Evolutionary conservation across 1,140 invertebrate species (phyloP), one percentile per base, ranked within the genome.

Genomic region (Choristoneura fumiferana): DNA sequence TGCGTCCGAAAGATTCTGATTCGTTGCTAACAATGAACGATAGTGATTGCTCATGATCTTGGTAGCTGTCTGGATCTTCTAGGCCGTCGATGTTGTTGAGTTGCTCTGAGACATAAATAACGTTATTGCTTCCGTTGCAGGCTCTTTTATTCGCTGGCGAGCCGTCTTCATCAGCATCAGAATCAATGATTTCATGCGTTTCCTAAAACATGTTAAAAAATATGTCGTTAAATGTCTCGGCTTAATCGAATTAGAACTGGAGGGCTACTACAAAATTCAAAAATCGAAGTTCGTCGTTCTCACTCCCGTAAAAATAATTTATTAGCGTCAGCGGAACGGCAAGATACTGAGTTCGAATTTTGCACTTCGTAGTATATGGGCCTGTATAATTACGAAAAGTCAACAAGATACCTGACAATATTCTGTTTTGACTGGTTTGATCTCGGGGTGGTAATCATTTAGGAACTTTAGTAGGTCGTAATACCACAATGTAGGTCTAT

Each of bases 1-100:
- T 61, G 40, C 34, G 55, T 10, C 64, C 67, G 22, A 59, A 63
- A 1, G 65, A 40, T 15, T 57, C 52, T n/a, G 40, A 29, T 43
- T 66, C 64, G 33, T 43, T 38, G 6, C 12, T 4, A 3, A 15
- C 12, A 8, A 43, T 43, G 9, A 18, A 43, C 8, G 39, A 17
- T 4, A 18, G 40, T 0, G 40, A 5, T 18, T 10, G 15, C n/a
- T 9, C 17, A n/a, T 1, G 40, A 2, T 60, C 58, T n/a, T 38
- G 33, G 10, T 60, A 9, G 8, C 4, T 12, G 3, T n/a, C 8
- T 10, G 40, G 15, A 10, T 33, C 36, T 34, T 35, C 34, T n/a
- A 29, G 22, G 6, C 6, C n/a, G n/a, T 57, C 54, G 13, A 33
- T 36, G 12, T 55, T 22, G 4, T 29, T 13, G 29, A 49, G 4